phyloP scores from a whole-genome alignment of 1,140 invertebrate genomes.

The Cecropterus lyciades region DNA sequence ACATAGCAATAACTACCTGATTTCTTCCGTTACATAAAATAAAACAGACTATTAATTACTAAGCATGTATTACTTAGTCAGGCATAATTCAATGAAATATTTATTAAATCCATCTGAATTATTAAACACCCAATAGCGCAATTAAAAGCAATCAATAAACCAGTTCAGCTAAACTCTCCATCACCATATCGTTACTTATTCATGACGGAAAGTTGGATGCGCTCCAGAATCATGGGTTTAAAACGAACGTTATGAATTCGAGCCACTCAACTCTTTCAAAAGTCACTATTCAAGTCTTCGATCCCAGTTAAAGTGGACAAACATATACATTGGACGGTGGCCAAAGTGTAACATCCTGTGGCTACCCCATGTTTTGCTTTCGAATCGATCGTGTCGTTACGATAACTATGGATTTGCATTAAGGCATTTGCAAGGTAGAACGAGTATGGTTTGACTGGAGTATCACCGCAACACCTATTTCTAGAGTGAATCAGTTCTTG shows the following conservation, averaged over 20 bases:
- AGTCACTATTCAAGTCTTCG: conserved; percentile 31
- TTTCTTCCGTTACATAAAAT: no score
- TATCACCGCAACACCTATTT: no score
- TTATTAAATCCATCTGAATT: neutral
- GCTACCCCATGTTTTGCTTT: neutral
- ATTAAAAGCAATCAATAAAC: conserved; percentile 13
- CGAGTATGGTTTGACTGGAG: no score
- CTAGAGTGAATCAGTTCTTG: no score
- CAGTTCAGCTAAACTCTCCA: conserved; percentile 7
- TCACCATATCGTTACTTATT: conserved; percentile 35
- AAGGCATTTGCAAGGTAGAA: no score
- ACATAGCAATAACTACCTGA: no score
- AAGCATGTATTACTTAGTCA: neutral
- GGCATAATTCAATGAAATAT: neutral
- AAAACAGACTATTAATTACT: neutral
- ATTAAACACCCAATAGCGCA: neutral
- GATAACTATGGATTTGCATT: neutral
- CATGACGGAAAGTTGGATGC: conserved; percentile 18
- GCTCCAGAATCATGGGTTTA: conserved; percentile 23
- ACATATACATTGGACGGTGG: conserved; percentile 27
- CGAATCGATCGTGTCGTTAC: neutral
- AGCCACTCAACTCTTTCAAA: conserved; percentile 33
- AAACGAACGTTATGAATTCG: conserved; percentile 28
- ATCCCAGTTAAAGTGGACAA: conserved; percentile 28
- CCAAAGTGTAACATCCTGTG: conserved; percentile 26